These are phyloP conservation scores for Ammospiza caudacuta DNA, from an alignment of 2,113 vertebrate genomes.

Conservation along the genomic window DNA sequence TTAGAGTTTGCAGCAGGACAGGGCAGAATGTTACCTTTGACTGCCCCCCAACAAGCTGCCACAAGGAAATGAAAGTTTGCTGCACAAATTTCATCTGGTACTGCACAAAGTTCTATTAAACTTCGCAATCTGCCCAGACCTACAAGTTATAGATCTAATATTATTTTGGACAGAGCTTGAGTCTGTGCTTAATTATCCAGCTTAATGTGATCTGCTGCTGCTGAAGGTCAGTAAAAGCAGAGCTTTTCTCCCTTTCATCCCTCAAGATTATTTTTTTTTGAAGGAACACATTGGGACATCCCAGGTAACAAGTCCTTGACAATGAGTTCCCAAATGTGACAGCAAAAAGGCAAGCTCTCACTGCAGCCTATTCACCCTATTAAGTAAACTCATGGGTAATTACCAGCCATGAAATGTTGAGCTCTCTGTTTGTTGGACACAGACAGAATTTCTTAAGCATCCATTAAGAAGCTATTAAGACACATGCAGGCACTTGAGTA, in stretches of 20 bases:
- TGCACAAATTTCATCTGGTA: neutral
- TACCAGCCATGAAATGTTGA: neutral
- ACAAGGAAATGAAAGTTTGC: neutral
- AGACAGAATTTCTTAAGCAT: neutral
- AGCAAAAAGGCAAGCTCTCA: neutral
- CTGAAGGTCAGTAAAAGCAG: neutral
- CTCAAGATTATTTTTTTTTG: neutral
- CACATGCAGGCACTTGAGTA: neutral
- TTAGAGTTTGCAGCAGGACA: neutral
- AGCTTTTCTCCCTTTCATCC: neutral
- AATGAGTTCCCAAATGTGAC: neutral
- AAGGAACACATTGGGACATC: neutral
- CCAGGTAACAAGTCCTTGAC: neutral
- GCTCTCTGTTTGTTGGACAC: neutral
- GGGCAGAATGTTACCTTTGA: neutral
- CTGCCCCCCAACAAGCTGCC: neutral
- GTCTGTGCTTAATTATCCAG: neutral
- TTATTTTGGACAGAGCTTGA: neutral
- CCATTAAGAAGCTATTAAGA: neutral
- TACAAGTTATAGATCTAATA: neutral
- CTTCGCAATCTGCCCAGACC: neutral
- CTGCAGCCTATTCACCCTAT: neutral
- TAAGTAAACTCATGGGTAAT: neutral
- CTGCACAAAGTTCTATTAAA: neutral
- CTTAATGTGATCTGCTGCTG: neutral